Conservation (phyloP, 2,888 invertebrate species). For the Pogonocherus hispidulus region DNA sequence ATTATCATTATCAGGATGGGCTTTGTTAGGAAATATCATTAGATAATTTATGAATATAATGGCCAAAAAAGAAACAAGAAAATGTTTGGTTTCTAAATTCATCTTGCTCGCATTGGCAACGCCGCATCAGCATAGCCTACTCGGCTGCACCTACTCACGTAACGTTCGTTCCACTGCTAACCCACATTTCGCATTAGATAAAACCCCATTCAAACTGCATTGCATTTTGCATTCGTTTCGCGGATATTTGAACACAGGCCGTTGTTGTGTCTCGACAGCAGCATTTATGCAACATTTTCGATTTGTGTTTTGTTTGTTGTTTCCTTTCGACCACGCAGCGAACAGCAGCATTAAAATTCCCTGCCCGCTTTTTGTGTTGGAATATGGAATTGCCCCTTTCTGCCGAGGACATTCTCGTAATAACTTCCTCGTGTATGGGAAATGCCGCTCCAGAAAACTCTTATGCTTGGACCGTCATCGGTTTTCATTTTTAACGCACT, state of each 20-base stretch:
- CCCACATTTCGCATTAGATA: slow-evolving; percentile 28
- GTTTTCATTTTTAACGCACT: background rate
- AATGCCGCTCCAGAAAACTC: background rate
- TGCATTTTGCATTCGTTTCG: slow-evolving; percentile 21
- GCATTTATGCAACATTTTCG: background rate
- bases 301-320: slow-evolving; percentile 7
- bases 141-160: slow-evolving; percentile 4
- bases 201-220: slow-evolving; percentile 11
- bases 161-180: slow-evolving; percentile 33
- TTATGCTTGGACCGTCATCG: background rate
- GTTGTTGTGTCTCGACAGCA: background rate
- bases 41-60: no score
- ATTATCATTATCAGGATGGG: no score
- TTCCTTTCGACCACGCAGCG: background rate
- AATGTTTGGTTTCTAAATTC: background rate
- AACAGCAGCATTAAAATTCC: background rate
- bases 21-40: no score
- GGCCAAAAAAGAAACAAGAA: no score
- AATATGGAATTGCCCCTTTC: background rate
- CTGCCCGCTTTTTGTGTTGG: background rate
- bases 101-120: slow-evolving; percentile 5
- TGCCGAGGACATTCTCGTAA: background rate
- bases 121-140: slow-evolving; percentile 3
- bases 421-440: background rate
- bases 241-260: slow-evolving; percentile 9